These are phyloP conservation scores for Mesochorus sp. DNA, from an alignment of 2,888 invertebrate species.

Conservation along the genomic window DNA sequence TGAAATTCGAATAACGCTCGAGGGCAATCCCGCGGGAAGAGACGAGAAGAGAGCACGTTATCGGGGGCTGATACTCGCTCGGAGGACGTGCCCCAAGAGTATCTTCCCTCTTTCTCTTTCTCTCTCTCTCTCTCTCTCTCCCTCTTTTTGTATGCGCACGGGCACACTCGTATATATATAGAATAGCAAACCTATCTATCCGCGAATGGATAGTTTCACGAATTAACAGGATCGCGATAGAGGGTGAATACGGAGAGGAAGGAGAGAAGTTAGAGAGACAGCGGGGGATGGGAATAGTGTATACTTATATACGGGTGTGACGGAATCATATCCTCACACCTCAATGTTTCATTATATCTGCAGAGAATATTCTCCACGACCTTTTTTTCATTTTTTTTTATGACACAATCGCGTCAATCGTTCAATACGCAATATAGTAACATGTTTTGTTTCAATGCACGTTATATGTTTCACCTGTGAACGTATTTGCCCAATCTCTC, in stretches of 20 bases:
- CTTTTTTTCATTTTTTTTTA: too few species aligned
- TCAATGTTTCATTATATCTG: too few species aligned
- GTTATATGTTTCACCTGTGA: too few species aligned
- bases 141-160: neutral
- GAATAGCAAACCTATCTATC: conserved; percentile 8
- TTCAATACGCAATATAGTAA: too few species aligned
- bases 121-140: too few species aligned
- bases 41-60: conserved; percentile 57
- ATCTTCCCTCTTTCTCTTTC: conserved; percentile 41
- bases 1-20: conserved; percentile 57
- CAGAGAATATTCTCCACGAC: too few species aligned
- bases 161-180: neutral
- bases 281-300: neutral
- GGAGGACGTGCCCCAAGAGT: conserved; percentile 46
- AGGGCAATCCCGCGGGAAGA: conserved; percentile 51
- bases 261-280: conserved; percentile 1
- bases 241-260: conserved; percentile 24
- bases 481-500: too few species aligned
- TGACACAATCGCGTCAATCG: too few species aligned
- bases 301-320: neutral
- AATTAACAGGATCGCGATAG: conserved; percentile 57
- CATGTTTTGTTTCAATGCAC: too few species aligned
- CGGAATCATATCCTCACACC: too few species aligned
- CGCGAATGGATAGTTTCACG: conserved; percentile 49
- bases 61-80: conserved; percentile 45